Percentiles rank a stretch among this genome's conserved stretches.
These are phyloP conservation scores for Leucoraja erinaceus DNA, from an alignment of 2,113 vertebrate genomes.

Conservation along the genomic window DNA sequence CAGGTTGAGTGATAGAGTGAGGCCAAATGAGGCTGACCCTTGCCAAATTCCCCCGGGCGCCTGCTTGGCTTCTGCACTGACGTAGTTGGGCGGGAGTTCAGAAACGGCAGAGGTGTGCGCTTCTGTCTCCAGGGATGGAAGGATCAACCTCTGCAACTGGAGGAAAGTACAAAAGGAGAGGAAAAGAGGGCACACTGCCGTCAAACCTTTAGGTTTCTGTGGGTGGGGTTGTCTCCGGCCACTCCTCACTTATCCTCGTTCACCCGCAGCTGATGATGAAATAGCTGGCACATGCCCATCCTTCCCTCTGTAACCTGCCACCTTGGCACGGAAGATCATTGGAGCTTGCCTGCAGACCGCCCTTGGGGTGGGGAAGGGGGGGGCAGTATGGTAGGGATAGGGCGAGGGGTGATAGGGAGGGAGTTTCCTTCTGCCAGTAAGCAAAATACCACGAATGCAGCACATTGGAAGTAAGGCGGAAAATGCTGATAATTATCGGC, in stretches of 20 bases:
- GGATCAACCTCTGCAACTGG: neutral
- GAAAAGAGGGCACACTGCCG: neutral
- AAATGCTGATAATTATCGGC: too few relatives aligned
- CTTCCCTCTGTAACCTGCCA: neutral
- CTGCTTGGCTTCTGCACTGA: too few relatives aligned
- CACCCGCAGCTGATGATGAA: too few relatives aligned
- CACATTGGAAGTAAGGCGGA: too few relatives aligned
- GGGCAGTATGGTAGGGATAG: too few relatives aligned
- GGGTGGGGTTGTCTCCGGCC: neutral
- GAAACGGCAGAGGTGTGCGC: neutral
- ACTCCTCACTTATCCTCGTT: too few relatives aligned
- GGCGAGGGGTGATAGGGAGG: neutral
- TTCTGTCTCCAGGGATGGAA: neutral
- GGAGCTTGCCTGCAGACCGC: neutral
- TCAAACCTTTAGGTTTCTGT: neutral
- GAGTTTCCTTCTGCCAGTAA: neutral
- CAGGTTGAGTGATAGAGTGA: neutral
- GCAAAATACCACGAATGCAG: too few relatives aligned
- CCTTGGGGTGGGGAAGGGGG: neutral
- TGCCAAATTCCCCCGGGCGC: neutral
- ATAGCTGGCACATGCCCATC: neutral
- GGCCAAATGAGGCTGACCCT: neutral
- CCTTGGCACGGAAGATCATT: neutral
- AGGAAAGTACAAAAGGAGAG: neutral
- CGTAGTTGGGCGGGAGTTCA: neutral